Base-by-base conservation (phyloP, 1,140 invertebrate genomes). In the Augochlora pura region DNA sequence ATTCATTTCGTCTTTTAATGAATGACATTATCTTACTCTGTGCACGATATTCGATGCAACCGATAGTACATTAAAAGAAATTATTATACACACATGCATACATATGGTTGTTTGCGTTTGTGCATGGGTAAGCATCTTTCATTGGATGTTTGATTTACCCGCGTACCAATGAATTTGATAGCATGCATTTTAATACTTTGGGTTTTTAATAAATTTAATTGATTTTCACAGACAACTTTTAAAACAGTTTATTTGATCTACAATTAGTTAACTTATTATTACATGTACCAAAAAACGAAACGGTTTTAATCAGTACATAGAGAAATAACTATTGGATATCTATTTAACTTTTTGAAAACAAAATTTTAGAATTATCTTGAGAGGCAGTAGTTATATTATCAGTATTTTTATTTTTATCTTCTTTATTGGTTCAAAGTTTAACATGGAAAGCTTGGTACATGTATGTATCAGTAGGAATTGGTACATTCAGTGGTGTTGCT, bases 381-480 rank as follows among this genome's bases (percentile, higher is more conserved):
- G 59, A 72, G 21, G 12, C 16, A 0, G 12, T 21, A 21, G 49
- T 49, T 60, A 59, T 73, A 74, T 18, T 73, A 8, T 79, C 70
- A 25, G 49, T 60, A 23, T 39, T 79, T 0, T 79, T 71, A 49
- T 49, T 25, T 71, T 77, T 78, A 60, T 49, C 72, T 63, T 60
- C 66, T 64, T 65, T 71, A n/a, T 54, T 91, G 32, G 46, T 73
- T 21, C 71, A 90, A 84, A 93, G 94, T 0, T 93, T 95, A 38
- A 94, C 95, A 9, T 88, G 87, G 3, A 90, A 93, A 77, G 86
- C 94, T 2, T 96, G 95, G 95, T 94, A 96, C 60, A 94, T 96
- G 93, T 96, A 96, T 90, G 76, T 94, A 9, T 93, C 93, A 81
- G 88, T 91, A 12, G 77, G 87, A 10, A 64, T 96, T 72, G 93